Evolutionary conservation across 2,113 vertebrate genomes (phyloP).

Genomic region (Thunnus thynnus): DNA sequence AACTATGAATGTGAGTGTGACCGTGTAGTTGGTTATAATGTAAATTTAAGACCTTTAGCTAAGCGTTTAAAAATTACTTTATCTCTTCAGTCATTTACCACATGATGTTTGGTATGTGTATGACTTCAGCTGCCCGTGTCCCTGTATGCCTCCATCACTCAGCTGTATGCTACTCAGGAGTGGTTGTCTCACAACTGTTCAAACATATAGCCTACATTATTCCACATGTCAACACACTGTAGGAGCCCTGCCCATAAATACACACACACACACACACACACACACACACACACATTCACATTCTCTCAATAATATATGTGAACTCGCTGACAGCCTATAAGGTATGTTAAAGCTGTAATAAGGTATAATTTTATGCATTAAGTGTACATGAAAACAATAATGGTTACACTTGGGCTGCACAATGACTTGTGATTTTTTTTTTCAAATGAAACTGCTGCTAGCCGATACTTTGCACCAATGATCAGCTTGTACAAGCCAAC

Average conservation of each 20-base stretch:
- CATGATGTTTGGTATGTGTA: constrained; percentile 38
- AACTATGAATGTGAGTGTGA: constrained; percentile 9
- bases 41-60: neutral
- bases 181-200: constrained; percentile 49
- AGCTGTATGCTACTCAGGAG: constrained; percentile 48
- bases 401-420: neutral
- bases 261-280: constrained; percentile 6
- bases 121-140: constrained; percentile 43
- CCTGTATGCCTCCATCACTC: constrained; percentile 47
- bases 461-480: no score
- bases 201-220: constrained; percentile 55
- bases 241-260: constrained; percentile 2
- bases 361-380: neutral
- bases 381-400: neutral
- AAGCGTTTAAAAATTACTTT: neutral
- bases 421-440: neutral
- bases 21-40: neutral
- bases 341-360: neutral
- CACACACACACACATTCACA: constrained; percentile 15
- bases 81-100: constrained; percentile 27
- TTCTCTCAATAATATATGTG: neutral
- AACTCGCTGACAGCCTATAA: neutral
- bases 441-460: no score
- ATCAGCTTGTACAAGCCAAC: neutral
- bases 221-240: constrained; percentile 49